Percentiles rank a stretch among this genome's conserved stretches.
Conservation (phyloP, 23 tunicate species). For the Styela plicata region DNA sequence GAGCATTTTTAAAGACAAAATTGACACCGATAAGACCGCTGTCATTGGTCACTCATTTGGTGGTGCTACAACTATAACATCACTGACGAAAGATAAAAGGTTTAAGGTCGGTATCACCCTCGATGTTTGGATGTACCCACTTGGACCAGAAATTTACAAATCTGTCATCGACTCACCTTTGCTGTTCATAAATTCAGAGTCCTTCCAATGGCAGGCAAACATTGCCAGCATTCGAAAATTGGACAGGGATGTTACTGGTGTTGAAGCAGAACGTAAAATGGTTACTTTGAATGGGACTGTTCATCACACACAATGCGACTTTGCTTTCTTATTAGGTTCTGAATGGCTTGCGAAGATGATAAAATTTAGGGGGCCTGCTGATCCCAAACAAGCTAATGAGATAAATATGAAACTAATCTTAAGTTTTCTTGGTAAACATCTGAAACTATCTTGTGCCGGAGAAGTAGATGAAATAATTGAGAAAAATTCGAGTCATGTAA, state of each 20-base stretch:
- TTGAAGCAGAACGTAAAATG: conserved; percentile 24
- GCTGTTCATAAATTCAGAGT: conserved; percentile 26
- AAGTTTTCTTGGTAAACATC: conserved; percentile 30
- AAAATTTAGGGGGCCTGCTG: conserved; percentile 10
- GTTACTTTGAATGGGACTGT: conserved; percentile 29
- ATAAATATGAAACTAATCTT: conserved; percentile 20
- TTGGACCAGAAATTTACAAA: conserved; percentile 9
- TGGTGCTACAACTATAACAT: conserved; percentile 30
- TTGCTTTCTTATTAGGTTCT: conserved; percentile 5
- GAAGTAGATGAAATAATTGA: conserved; percentile 5
- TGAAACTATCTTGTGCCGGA: not conserved
- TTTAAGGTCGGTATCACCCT: conserved; percentile 19
- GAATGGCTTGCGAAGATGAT: conserved; percentile 18
- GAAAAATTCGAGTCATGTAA: not conserved
- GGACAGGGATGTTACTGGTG: conserved; percentile 6
- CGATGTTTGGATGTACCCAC: conserved; percentile 31
- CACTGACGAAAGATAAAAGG: conserved; percentile 23
- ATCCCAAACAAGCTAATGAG: conserved; percentile 11
- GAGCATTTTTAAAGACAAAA: conserved; percentile 14
- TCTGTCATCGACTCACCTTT: conserved; percentile 13
- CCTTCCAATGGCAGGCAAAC: conserved; percentile 20
- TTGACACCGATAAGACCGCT: conserved; percentile 22
- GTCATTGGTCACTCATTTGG: conserved; percentile 49
- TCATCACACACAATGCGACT: conserved; percentile 33
- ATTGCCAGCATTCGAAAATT: conserved; percentile 22